Conservation (phyloP, 2,113 vertebrate genomes). For the Siniperca chuatsi region DNA sequence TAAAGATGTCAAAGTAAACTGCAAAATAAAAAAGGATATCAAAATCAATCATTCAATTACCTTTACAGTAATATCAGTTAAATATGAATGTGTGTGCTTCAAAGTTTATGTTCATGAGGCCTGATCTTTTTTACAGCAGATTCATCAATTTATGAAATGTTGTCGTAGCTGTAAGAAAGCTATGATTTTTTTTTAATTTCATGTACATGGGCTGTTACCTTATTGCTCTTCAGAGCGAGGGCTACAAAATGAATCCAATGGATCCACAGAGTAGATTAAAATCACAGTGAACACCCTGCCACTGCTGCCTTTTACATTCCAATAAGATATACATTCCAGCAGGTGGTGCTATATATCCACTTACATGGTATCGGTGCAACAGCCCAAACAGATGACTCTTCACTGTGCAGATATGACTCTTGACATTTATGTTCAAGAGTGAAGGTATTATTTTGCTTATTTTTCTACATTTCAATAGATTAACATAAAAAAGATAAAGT, state of each 20-base stretch:
- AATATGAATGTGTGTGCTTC: no score
- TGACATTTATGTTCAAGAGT: neutral
- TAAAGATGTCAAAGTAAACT: no score
- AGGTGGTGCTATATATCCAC: slow-evolving; percentile 40
- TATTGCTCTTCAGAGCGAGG: neutral
- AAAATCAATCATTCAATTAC: no score
- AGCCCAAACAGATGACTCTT: neutral
- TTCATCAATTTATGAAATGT: neutral
- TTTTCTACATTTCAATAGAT: neutral
- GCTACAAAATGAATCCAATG: neutral
- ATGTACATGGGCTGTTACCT: neutral
- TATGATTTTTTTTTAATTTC: neutral
- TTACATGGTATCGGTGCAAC: no score
- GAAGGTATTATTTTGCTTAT: neutral
- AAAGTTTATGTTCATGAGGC: no score
- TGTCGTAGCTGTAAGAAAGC: neutral
- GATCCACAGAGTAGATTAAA: neutral
- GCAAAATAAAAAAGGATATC: no score
- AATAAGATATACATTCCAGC: slow-evolving; percentile 1
- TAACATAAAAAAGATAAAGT: neutral
- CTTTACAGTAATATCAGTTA: no score
- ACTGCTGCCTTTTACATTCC: neutral
- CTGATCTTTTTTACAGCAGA: neutral
- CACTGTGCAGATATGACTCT: neutral
- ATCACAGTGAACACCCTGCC: neutral